Base-by-base conservation (phyloP, 2,113 vertebrate species). In the Dascyllus trimaculatus region DNA sequence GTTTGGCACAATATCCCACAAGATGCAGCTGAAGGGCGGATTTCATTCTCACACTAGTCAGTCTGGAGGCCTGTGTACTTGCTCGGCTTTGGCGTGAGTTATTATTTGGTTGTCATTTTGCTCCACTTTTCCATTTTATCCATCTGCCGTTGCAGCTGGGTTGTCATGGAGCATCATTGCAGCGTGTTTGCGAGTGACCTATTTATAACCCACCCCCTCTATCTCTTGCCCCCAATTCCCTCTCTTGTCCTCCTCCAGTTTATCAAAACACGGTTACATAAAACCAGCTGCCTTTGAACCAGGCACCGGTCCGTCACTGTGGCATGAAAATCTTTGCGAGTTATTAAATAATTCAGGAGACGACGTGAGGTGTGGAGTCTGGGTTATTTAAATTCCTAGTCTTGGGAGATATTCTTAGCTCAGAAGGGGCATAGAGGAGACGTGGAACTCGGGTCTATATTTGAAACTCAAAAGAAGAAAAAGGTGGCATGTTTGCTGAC, bases 131-230 rank as follows among this genome's bases (percentile, higher is more conserved):
- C 56, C 40, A 58, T 88, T 88, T 84, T 62, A 82, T 90, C 87
- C 91, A 91, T 92, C 90, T 94, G 90, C 81, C 86, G 71, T 80
- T 91, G 81, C 85, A 92, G 89, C 91, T 88, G 87, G 65, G 88
- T 89, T 89, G 86, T 92, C 91, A 89, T 72, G 81, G 65, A 88
- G 86, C 85, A 82, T 90, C 81, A 78, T 53, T 59, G 84, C 74
- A 4, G 45, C 75, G 75, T 69, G 72, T 85, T 82, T 81, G 76
- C 51, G 80, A 80, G 66, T 93, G 92, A 92, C 92, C 92, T 91
- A 94, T 92, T 93, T 93, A 88, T 91, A 90, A 86, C 89, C 89
- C 84, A 38, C 63, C 66, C 81, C 60, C 85, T 84, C 75, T 60
- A 70, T 85, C 84, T 61, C 64, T 70, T 89, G 82, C 68, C 90